Evolutionary conservation across 2,113 vertebrate genomes (phyloP).

Genomic region (Stegastes partitus): DNA sequence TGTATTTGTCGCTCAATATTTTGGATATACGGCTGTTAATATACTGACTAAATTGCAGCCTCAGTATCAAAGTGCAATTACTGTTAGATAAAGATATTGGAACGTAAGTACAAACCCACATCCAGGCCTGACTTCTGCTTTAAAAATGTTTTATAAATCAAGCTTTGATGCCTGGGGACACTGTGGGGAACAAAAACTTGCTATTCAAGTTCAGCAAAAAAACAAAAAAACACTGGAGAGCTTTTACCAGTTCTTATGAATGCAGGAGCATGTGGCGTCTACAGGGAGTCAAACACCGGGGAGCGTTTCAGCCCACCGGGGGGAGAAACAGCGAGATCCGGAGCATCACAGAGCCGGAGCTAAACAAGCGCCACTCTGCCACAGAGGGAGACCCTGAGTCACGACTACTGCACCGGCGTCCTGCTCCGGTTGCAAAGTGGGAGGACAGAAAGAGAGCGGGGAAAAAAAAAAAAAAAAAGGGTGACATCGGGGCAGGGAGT

Average conservation of each 20-base stretch:
- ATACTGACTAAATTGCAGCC: not conserved
- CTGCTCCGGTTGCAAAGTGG: conserved; percentile 34
- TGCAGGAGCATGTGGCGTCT: not conserved
- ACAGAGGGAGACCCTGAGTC: conserved; percentile 68
- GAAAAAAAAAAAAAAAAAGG: no score
- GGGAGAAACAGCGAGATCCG: conserved; percentile 27
- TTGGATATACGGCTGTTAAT: conserved; percentile 5
- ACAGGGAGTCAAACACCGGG: not conserved
- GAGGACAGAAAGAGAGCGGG: conserved; percentile 38
- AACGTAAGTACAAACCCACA: not conserved
- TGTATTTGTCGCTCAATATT: conserved; percentile 13
- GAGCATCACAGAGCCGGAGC: conserved; percentile 31
- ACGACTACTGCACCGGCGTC: conserved; percentile 62
- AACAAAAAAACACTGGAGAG: conserved; percentile 3
- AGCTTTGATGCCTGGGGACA: not conserved
- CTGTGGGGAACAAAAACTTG: not conserved
- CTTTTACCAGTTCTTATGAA: conserved; percentile 13
- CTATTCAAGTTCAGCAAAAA: conserved; percentile 30
- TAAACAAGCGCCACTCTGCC: conserved; percentile 31
- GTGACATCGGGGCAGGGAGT: conserved; percentile 14
- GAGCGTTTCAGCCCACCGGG: conserved; percentile 13
- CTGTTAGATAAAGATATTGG: not conserved
- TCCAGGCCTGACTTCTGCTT: not conserved
- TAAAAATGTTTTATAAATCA: not conserved
- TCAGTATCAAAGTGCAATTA: not conserved